Evolutionary conservation across 1,140 invertebrate genomes (phyloP), one percentile per base, ranked within the genome.

Genomic region (Drosophila hydei): DNA sequence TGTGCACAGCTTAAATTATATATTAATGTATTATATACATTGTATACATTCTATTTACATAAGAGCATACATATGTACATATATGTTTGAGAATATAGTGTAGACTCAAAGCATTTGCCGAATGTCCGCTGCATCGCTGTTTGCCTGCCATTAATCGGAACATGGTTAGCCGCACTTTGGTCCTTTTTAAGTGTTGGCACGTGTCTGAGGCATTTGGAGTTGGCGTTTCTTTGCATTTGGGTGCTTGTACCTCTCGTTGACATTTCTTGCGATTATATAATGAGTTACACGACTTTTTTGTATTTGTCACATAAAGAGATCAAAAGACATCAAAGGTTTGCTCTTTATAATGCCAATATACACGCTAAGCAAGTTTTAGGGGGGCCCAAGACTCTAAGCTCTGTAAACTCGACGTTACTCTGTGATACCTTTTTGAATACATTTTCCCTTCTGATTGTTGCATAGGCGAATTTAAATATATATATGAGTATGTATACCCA

Each of bases 271-370:
- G 54, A 50, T 42, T 50, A 58, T 38, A 33, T 11, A 58, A 58
- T 48, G 43, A 58, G 11, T 50, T 27, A 1, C 51, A 40, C 38
- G 56, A 6, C 36, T 19, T 36, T 45, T 52, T 68, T 60, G 12
- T 68, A 61, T 51, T 60, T 60, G 8, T 3, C 25, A 9, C 38
- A 68, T 52, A 60, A 52, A 19, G n/a, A 61, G 38, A 61, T 69
- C 65, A 69, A 69, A 69, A 16, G 48, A 69, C 25, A 69, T 69
- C 65, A 69, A 69, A 69, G 65, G 21, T 3, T 51, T 51, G 9
- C 30, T 33, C 3, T 3, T 33, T 33, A 33, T 33, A 33, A 33
- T 33, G 30, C 30, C 30, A 33, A 33, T 33, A 33, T 33, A 12
- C 9, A 33, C 11, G 1, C 2, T 11, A 33, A 33, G 9, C 30